phyloP scores from a whole-genome alignment of 2,888 invertebrate genomes.

The Myopa tessellatipennis region DNA sequence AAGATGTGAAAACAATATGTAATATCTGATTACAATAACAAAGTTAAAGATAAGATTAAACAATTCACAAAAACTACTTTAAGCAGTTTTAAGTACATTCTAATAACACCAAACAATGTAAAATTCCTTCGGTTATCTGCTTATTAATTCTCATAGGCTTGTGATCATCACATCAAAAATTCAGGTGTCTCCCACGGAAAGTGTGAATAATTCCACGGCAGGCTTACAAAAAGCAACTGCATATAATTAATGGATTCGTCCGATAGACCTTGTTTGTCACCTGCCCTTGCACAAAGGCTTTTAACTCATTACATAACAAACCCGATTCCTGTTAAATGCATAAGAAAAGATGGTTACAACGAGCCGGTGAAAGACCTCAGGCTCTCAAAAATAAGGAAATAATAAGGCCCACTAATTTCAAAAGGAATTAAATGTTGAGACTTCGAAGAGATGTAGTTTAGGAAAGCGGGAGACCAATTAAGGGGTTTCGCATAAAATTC shows the following conservation, averaged over 20 bases:
- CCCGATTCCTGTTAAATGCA: background rate
- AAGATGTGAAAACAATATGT: too few species aligned
- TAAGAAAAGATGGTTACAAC: background rate
- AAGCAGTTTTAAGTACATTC: too few species aligned
- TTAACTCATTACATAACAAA: background rate
- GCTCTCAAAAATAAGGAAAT: constrained; percentile 37
- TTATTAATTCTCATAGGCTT: too few species aligned
- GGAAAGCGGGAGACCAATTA: constrained; percentile 30
- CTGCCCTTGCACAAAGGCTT: background rate
- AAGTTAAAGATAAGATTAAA: too few species aligned
- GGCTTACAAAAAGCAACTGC: background rate
- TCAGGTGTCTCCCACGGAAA: too few species aligned
- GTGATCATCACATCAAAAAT: too few species aligned
- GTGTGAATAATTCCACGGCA: too few species aligned
- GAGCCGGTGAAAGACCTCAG: constrained; percentile 40
- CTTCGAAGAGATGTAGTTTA: constrained; percentile 39
- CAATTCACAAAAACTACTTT: too few species aligned
- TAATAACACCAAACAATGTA: too few species aligned
- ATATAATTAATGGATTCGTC: background rate
- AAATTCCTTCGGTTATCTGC: too few species aligned
- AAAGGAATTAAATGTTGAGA: constrained; percentile 2
- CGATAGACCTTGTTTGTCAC: background rate
- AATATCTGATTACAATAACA: too few species aligned
- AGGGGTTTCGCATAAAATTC: constrained; percentile 54
- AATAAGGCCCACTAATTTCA: background rate